phyloP scores from a whole-genome alignment of 2,888 invertebrate species.

The Hipparchia sbordonii region DNA sequence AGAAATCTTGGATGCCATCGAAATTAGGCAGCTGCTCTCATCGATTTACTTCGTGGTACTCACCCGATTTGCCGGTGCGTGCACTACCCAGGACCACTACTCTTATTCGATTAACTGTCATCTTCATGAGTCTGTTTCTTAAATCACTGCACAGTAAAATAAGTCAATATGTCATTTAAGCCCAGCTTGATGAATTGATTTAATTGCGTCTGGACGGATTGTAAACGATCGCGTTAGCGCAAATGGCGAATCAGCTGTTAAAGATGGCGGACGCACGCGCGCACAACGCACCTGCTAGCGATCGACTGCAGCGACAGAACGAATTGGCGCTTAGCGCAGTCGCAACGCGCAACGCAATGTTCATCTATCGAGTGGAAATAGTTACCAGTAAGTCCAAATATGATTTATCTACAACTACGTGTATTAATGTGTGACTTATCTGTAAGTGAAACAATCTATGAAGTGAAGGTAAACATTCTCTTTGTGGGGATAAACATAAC shows the following conservation, averaged over 20 bases:
- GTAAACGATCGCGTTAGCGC: constrained; percentile 62
- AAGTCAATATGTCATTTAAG: constrained; percentile 49
- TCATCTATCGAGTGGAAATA: constrained; percentile 34
- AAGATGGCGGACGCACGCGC: constrained; percentile 72
- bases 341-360: constrained; percentile 49
- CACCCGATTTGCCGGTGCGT: constrained; percentile 90
- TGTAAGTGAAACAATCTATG: background rate
- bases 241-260: constrained; percentile 69
- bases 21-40: constrained; percentile 46
- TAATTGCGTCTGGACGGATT: constrained; percentile 35
- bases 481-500: background rate
- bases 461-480: constrained; percentile 4
- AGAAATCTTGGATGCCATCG: constrained; percentile 46
- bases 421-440: constrained; percentile 11
- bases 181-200: constrained; percentile 38
- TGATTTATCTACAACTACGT: background rate
- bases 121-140: constrained; percentile 82
- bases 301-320: constrained; percentile 70
- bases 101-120: constrained; percentile 90
- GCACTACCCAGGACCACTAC: constrained; percentile 90
- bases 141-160: constrained; percentile 48
- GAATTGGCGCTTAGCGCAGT: constrained; percentile 74
- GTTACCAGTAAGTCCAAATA: constrained; percentile 18
- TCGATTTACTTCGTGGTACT: constrained; percentile 58
- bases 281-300: constrained; percentile 77